Conservation (phyloP, 2,888 invertebrate genomes). For the Carterocephalus palaemon region DNA sequence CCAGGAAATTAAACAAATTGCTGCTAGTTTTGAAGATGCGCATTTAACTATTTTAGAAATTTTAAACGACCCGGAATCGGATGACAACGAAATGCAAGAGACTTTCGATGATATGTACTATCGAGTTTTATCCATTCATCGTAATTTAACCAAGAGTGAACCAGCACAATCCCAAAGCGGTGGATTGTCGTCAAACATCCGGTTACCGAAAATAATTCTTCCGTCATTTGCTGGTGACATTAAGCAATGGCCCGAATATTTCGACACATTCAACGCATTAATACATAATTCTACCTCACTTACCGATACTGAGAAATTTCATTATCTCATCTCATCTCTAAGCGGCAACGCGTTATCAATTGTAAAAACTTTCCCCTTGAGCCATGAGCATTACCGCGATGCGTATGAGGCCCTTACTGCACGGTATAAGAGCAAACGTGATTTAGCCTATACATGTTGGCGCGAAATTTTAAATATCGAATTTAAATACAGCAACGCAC, state of each 20-base stretch:
- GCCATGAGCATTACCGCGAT: neutral
- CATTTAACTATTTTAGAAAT: conserved; percentile 15
- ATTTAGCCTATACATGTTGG: conserved; percentile 5
- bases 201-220: conserved; percentile 20
- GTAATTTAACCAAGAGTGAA: neutral
- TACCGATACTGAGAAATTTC: conserved; percentile 18
- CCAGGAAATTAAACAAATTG: conserved; percentile 12
- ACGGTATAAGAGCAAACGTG: conserved; percentile 10
- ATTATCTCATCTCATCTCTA: conserved; percentile 15
- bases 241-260: conserved; percentile 18
- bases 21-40: conserved; percentile 14
- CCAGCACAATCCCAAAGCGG: neutral
- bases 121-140: conserved; percentile 1
- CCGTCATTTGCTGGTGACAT: conserved; percentile 20
- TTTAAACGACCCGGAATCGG: neutral
- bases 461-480: conserved; percentile 14
- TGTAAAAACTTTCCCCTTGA: conserved; percentile 1
- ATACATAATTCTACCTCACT: too few species aligned
- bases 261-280: conserved; percentile 21
- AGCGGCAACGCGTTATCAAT: conserved; percentile 12
- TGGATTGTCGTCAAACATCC: neutral
- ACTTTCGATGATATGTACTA: conserved; percentile 1
- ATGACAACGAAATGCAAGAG: conserved; percentile 3
- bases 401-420: neutral
- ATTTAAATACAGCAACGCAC: conserved; percentile 3